Evolutionary conservation across 2,888 invertebrate genomes (phyloP).

Genomic region (Tholera decimalis): DNA sequence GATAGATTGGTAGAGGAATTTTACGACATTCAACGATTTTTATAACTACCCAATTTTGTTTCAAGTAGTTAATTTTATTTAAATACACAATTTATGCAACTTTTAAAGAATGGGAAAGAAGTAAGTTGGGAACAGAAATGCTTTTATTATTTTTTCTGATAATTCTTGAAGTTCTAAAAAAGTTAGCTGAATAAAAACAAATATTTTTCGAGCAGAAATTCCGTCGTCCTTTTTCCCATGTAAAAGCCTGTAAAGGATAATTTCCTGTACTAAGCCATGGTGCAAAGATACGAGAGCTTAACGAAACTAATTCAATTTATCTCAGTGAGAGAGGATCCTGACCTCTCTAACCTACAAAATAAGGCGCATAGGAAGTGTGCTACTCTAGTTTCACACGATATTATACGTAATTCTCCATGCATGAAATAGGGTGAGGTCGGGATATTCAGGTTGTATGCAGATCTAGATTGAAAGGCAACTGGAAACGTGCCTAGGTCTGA

Average conservation of each 20-base stretch:
- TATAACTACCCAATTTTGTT: too few relatives aligned
- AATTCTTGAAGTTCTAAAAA: too few relatives aligned
- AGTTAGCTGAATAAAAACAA: background rate
- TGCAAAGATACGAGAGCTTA: background rate
- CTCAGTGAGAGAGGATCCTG: background rate
- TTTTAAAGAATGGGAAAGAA: too few relatives aligned
- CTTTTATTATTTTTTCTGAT: too few relatives aligned
- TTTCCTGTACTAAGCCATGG: background rate
- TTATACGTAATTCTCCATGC: conserved; percentile 24
- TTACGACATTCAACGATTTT: too few relatives aligned
- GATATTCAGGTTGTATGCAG: conserved; percentile 13
- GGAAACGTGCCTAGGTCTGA: conserved; percentile 7
- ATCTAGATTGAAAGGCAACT: conserved; percentile 28
- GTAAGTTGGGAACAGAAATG: too few relatives aligned
- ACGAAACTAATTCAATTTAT: conserved; percentile 12
- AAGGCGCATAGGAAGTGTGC: background rate
- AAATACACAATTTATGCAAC: too few relatives aligned
- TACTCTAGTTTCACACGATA: background rate
- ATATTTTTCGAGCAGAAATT: background rate
- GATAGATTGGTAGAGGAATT: too few relatives aligned
- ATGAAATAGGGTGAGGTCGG: conserved; percentile 26
- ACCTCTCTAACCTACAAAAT: background rate
- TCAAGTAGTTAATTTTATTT: too few relatives aligned
- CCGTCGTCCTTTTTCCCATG: background rate
- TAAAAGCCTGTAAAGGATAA: background rate